Evolutionary conservation across 1,140 invertebrate genomes (phyloP).

Genomic region (Homarus americanus): DNA sequence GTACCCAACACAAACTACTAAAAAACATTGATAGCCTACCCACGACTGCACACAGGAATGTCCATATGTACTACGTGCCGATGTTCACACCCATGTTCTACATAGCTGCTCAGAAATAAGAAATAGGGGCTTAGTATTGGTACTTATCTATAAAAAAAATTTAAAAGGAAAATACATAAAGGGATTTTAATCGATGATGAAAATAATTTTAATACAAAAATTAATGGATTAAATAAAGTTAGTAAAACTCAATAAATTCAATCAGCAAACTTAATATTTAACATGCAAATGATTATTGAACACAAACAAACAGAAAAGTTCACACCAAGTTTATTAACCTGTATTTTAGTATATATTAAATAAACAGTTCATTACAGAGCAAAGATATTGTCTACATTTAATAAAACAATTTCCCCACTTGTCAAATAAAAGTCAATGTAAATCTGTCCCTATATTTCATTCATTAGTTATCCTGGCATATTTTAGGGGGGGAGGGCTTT

Average conservation of each 20-base stretch:
- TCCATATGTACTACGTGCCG: constrained; percentile 13
- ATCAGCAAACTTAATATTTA: neutral
- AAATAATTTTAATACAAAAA: neutral
- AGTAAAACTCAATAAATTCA: neutral
- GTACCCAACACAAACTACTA: neutral
- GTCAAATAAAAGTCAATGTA: neutral
- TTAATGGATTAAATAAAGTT: neutral
- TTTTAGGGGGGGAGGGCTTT: no score
- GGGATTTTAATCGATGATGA: neutral
- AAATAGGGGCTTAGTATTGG: neutral
- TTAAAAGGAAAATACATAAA: neutral
- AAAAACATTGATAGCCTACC: constrained; percentile 1
- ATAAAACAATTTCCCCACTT: no score
- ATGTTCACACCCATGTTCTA: constrained; percentile 9
- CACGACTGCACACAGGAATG: constrained; percentile 10
- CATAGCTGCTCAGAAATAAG: constrained; percentile 10
- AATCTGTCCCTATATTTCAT: neutral
- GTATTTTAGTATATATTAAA: neutral
- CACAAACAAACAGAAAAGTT: neutral
- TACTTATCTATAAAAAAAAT: neutral
- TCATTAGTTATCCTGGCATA: no score
- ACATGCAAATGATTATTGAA: neutral
- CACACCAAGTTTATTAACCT: neutral
- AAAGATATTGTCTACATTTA: no score
- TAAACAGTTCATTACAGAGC: neutral